Percentiles rank a stretch among this genome's conserved stretches.
phyloP scores from a whole-genome alignment of 1,140 invertebrate genomes.

The Harlomillsia oculata region DNA sequence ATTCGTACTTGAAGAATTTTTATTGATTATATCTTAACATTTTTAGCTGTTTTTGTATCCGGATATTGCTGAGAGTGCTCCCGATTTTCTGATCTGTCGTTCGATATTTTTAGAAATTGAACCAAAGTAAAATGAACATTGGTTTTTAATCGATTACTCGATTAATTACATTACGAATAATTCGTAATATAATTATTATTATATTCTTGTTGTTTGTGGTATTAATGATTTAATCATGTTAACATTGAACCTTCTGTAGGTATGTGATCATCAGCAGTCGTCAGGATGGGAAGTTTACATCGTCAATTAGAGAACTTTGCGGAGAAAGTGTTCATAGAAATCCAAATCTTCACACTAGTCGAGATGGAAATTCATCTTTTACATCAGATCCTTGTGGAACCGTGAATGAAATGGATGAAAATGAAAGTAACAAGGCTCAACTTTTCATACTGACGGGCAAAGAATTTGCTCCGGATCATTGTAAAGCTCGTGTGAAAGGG shows the following conservation, averaged over 20 bases:
- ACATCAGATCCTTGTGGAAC: not conserved
- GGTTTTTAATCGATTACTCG: slow-evolving; percentile 21
- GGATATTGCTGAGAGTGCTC: slow-evolving; percentile 50
- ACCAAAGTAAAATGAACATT: slow-evolving; percentile 45
- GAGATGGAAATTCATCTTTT: too few species aligned
- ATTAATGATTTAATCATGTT: not conserved
- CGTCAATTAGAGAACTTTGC: slow-evolving; percentile 6
- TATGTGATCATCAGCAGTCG: slow-evolving; percentile 13
- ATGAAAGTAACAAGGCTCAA: slow-evolving; percentile 14
- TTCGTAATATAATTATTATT: too few species aligned
- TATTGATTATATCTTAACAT: slow-evolving; percentile 35
- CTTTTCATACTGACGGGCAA: slow-evolving; percentile 48
- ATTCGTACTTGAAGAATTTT: slow-evolving; percentile 26
- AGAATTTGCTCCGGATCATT: slow-evolving; percentile 52
- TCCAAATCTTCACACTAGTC: too few species aligned
- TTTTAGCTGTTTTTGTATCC: slow-evolving; percentile 50
- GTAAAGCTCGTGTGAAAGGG: slow-evolving; percentile 50
- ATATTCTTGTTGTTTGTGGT: not conserved
- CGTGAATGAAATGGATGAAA: not conserved
- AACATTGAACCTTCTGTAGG: too few species aligned
- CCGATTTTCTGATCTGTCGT: slow-evolving; percentile 49
- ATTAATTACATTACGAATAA: too few species aligned
- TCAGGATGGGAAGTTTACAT: slow-evolving; percentile 20
- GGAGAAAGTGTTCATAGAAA: not conserved
- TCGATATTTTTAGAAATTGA: slow-evolving; percentile 53